Evolutionary conservation across 2,113 vertebrate species (phyloP).

Genomic region (Noctilio leporinus): DNA sequence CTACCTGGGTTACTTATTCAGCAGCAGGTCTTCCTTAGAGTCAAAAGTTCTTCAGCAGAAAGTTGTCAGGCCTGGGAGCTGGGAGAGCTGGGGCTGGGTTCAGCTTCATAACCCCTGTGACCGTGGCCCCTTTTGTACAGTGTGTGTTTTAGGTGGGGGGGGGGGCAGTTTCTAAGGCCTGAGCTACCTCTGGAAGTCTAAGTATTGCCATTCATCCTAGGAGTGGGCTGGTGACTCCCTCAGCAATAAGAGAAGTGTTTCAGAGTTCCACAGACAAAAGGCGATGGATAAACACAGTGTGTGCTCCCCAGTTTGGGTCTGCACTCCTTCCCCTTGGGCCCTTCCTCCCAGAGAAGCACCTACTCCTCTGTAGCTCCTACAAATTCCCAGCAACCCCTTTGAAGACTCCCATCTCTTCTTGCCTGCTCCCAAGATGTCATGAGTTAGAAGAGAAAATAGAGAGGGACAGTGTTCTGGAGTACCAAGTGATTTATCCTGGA

Average conservation of each 20-base stretch:
- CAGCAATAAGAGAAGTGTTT: neutral
- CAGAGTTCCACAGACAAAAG: conserved; percentile 38
- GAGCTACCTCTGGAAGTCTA: neutral
- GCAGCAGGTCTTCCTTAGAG: neutral
- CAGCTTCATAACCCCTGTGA: neutral
- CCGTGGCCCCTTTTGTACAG: neutral
- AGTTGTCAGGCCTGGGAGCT: neutral
- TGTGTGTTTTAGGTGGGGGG: neutral
- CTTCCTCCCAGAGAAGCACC: neutral
- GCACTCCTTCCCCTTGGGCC: neutral
- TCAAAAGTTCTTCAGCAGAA: neutral
- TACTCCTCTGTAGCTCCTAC: neutral
- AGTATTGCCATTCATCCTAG: conserved; percentile 21
- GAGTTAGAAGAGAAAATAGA: neutral
- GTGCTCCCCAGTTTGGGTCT: neutral
- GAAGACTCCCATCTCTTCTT: neutral
- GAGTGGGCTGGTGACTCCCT: neutral
- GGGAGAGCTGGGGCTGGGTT: neutral
- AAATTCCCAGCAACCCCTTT: neutral
- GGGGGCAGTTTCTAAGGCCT: neutral
- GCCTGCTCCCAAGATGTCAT: neutral
- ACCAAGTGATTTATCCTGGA: neutral
- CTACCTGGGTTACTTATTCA: neutral
- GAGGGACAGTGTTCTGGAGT: neutral
- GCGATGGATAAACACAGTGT: conserved; percentile 19